Evolutionary conservation across 2,888 invertebrate species (phyloP).

Genomic region (Sceliomorpha sp.): DNA sequence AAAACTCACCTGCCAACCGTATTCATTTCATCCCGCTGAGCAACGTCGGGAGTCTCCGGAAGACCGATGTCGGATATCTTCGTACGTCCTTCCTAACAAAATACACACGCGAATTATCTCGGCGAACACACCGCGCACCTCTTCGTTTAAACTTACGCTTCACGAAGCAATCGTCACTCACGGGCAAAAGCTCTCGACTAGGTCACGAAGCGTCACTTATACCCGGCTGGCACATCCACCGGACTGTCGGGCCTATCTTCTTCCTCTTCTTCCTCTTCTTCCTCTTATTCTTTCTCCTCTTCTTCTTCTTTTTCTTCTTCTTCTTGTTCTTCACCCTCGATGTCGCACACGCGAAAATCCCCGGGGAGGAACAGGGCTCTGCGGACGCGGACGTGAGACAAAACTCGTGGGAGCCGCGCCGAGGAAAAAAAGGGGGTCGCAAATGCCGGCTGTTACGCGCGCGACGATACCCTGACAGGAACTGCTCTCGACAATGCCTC

Average conservation of each 20-base stretch:
- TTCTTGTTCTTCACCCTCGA: too few species aligned
- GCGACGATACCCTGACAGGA: conserved; percentile 63
- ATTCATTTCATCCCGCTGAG: conserved; percentile 78
- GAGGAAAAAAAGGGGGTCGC: conserved; percentile 31
- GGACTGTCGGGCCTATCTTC: too few species aligned
- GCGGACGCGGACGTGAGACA: conserved; percentile 19
- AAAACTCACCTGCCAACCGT: conserved; percentile 76
- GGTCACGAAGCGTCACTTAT: not conserved
- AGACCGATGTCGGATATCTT: conserved; percentile 24
- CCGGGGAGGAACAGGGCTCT: too few species aligned
- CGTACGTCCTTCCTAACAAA: conserved; percentile 18
- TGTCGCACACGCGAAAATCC: not conserved
- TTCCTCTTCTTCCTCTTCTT: too few species aligned
- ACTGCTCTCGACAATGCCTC: conserved; percentile 61
- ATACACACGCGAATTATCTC: conserved; percentile 46
- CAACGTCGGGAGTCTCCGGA: conserved; percentile 43
- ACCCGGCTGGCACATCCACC: conserved; percentile 5
- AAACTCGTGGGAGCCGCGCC: conserved; percentile 12
- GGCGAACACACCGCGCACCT: not conserved
- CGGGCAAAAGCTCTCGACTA: conserved; percentile 5
- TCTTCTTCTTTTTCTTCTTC: not conserved
- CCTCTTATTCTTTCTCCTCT: too few species aligned
- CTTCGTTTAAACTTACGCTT: conserved; percentile 6
- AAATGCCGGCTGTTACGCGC: conserved; percentile 53
- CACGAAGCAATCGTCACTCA: conserved; percentile 8